A percentile compares a stretch with the other conserved stretches of the same genome.
These are phyloP conservation scores for Leucophenga varia DNA, from an alignment of 1,140 invertebrate genomes.

Conservation along the genomic window DNA sequence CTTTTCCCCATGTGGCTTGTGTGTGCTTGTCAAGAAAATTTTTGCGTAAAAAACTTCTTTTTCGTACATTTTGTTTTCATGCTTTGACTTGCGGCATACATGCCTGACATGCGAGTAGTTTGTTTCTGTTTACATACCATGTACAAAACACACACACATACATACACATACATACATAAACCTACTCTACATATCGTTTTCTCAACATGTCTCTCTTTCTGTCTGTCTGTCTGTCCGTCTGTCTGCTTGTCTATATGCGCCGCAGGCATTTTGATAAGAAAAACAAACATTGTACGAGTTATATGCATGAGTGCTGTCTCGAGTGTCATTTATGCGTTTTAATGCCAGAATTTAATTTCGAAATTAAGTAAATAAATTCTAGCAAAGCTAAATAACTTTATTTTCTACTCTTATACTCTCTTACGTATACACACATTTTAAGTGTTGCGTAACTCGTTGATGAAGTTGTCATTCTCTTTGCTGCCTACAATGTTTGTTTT, in stretches of 20 bases:
- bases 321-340: conserved; percentile 54
- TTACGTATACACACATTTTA: not conserved
- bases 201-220: too few relatives aligned
- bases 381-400: not conserved
- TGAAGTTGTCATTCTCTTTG: too few relatives aligned
- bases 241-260: conserved; percentile 24
- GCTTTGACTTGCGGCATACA: conserved; percentile 53
- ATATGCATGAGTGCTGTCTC: conserved; percentile 24
- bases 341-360: conserved; percentile 52
- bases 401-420: not conserved
- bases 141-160: too few relatives aligned
- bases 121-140: conserved; percentile 7
- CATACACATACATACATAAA: too few relatives aligned
- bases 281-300: conserved; percentile 37
- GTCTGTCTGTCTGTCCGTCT: conserved; percentile 35
- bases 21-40: conserved; percentile 5
- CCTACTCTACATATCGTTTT: too few relatives aligned
- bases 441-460: not conserved
- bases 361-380: conserved; percentile 52
- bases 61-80: conserved; percentile 37
- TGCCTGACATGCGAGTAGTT: conserved; percentile 12
- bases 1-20: too few relatives aligned
- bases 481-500: too few relatives aligned
- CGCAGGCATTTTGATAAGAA: conserved; percentile 52
- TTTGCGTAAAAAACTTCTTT: too few relatives aligned